A percentile compares a stretch with the other conserved stretches of the same genome.
These are phyloP conservation scores for Hippocampus barbouri DNA, from an alignment of 2,113 vertebrate species.

Conservation along the genomic window DNA sequence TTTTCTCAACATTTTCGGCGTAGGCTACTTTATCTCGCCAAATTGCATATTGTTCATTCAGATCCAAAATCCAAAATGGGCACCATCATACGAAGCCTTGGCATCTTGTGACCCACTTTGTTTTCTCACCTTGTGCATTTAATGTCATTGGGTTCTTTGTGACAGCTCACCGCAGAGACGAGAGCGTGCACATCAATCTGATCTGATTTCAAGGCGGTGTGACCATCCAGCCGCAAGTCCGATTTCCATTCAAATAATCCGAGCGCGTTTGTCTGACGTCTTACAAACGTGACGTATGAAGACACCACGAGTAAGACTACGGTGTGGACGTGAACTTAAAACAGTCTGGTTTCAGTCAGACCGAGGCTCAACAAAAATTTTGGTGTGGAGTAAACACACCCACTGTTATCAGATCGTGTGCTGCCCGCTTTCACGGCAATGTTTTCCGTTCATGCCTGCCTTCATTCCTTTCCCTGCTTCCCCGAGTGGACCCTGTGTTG, in stretches of 20 bases:
- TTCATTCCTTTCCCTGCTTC: constrained; percentile 14
- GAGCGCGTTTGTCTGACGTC: not conserved
- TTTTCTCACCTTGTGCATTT: not conserved
- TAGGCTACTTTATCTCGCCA: too few species aligned
- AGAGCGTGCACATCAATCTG: not conserved
- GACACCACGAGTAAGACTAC: not conserved
- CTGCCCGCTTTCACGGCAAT: constrained; percentile 10
- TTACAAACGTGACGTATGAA: not conserved
- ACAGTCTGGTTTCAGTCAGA: not conserved
- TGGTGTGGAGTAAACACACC: too few species aligned
- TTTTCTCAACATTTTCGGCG: too few species aligned
- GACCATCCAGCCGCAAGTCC: not conserved
- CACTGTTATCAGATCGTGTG: not conserved
- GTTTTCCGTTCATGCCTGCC: constrained; percentile 23
- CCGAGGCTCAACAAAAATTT: not conserved
- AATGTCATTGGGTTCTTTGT: not conserved
- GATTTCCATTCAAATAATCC: not conserved
- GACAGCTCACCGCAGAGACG: not conserved
- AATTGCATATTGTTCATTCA: too few species aligned
- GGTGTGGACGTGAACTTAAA: not conserved
- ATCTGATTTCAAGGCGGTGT: not conserved
- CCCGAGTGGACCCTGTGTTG: constrained; percentile 24
- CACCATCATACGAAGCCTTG: not conserved
- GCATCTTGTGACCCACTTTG: not conserved
- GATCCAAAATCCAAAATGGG: too few species aligned